These are phyloP conservation scores for Sebastes minor DNA, from an alignment of 2,797 vertebrate genomes.

Conservation along the genomic window DNA sequence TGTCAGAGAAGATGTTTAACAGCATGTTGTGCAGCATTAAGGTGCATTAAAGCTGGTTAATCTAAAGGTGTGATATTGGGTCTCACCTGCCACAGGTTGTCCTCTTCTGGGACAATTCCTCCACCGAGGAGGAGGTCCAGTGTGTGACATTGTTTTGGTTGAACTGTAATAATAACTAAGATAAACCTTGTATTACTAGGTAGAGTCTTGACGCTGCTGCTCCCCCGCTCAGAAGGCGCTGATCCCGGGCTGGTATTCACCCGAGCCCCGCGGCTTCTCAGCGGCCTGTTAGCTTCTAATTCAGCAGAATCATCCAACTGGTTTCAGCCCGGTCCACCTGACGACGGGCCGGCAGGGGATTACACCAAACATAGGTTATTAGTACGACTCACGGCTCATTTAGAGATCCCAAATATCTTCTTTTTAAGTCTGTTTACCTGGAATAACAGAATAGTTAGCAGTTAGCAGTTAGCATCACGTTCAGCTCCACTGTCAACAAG, in stretches of 20 bases:
- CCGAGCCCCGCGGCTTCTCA: slow-evolving; percentile 58
- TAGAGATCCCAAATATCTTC: not conserved
- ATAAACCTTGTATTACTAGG: not conserved
- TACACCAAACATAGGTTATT: not conserved
- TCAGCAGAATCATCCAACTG: slow-evolving; percentile 43
- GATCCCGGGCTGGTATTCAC: slow-evolving; percentile 46
- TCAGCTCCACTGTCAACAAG: slow-evolving; percentile 2
- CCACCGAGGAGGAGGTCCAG: slow-evolving; percentile 95
- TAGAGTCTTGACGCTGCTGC: slow-evolving; percentile 1
- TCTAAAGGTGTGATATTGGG: not conserved
- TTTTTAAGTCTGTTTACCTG: slow-evolving; percentile 6
- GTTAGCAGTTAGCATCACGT: slow-evolving; percentile 33
- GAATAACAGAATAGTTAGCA: slow-evolving; percentile 32
- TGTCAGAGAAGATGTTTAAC: not conserved
- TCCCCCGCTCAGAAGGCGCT: slow-evolving; percentile 11
- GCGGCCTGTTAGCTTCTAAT: slow-evolving; percentile 48
- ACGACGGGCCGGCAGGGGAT: slow-evolving; percentile 13
- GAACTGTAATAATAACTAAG: not conserved
- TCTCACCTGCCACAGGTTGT: slow-evolving; percentile 93
- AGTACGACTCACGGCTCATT: not conserved
- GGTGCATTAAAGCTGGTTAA: not conserved
- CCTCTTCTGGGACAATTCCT: slow-evolving; percentile 94
- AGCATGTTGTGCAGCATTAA: not conserved
- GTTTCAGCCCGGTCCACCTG: slow-evolving; percentile 23
- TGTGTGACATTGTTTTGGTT: slow-evolving; percentile 85